Base-by-base conservation (phyloP, 2,113 vertebrate species). In the Spizaetus ornatus region DNA sequence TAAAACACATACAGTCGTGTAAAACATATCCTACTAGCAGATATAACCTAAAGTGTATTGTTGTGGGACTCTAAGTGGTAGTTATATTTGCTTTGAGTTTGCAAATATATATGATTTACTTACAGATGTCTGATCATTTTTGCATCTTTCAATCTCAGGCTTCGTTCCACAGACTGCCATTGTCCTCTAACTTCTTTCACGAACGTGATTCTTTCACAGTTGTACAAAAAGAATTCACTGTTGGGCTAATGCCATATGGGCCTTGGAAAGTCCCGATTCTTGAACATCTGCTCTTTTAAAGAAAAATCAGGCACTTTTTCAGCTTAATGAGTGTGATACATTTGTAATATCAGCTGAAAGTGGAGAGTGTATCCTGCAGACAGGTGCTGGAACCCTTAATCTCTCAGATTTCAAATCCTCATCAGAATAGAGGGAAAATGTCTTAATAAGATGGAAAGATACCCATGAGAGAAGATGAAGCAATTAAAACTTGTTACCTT, bases 241-340 rank as follows among this genome's bases (percentile, higher is more conserved):
- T 58, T 97, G 84, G 82, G 84, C 42, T 96, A 85, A 76, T 90
- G 84, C 91, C 95, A 95, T 70, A 50, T 67, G 58, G 63, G 43
- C 31, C 32, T 86, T 88, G 70, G 86, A 88, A 96, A 85, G 62
- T 73, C 40, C 58, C 0, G 0, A 29, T 82, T 80, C 53, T 90
- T 85, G 80, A 91, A 93, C 93, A 94, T 95, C 96, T 97, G 95
- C 34, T 96, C 90, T 87, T 94, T 94, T 79, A 88, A 94, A 97
- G 50, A 80, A 87, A 94, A 82, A 85, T 6, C 66, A 34, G 62
- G 34, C 43, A 13, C 31, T 55, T 82, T 91, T 96, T 82, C 86
- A 94, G 50, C 42, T 91, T 94, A 93, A 94, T 62, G 73, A 94
- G 43, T 69, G 18, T 76, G 67, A 83, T 65, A 85, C 29, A 69